Base-by-base conservation (phyloP, 2,797 vertebrate species). In the Hippoglossus hippoglossus region DNA sequence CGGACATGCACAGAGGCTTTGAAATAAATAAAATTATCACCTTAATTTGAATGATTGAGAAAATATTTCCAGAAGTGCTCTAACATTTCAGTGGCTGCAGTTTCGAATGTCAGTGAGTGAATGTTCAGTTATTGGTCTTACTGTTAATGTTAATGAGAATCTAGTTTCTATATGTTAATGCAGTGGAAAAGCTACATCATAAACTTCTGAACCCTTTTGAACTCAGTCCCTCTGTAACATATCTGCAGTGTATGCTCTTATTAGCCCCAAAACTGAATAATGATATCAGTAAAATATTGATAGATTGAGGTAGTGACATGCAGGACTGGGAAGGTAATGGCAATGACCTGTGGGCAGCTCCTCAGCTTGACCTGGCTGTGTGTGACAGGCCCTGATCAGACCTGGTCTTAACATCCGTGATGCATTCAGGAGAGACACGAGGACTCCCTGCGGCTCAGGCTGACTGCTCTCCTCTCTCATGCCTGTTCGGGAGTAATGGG, bases 401-500 rank as follows among this genome's bases (percentile, higher is more conserved):
- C 44, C 44, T 19, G 44, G 0, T 16, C 19, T 39, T 39, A 39
- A 13, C 36, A 13, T 39, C 11, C 36, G 12, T 7, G 75, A 44
- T 74, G 61, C 50, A 68, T 63, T 81, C 54, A 82, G 52, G 9
- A 9, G 31, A n/a, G 60, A 62, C 67, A 67, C 6, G 36, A 73
- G 62, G 76, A 80, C 83, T 90, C 85, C 87, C 86, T 46, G 72
- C 67, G 49, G 86, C 44, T 86, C 71, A 62, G 82, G 66, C 81
- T 36, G 71, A 79, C 58, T 64, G 61, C 77, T 81, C 74, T 88
- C 79, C 71, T 79, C 71, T 75, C 83, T 83, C 79, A 74, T 71
- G 73, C 74, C 84, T 85, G 75, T 80, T 88, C 71, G 71, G 77
- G 68, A 84, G 86, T 89, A 91, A 92, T 88, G 73, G 73, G 72